A percentile compares a stretch with the other conserved stretches of the same genome.
phyloP scores from a whole-genome alignment of 2,797 vertebrate genomes.

The Serranus cabrilla region DNA sequence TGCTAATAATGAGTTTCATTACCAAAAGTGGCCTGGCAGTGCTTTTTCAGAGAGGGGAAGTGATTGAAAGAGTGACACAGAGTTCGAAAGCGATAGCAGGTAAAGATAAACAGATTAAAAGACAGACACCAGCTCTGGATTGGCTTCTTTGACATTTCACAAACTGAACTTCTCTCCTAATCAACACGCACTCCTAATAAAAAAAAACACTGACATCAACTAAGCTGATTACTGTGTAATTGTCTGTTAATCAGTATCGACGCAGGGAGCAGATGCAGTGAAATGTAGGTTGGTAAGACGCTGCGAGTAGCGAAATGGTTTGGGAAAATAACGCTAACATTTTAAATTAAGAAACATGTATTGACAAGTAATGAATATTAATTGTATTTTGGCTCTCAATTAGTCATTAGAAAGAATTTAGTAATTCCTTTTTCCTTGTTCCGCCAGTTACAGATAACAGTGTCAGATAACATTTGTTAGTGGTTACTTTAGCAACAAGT shows the following conservation, averaged over 20 bases:
- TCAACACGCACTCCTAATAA: constrained; percentile 21
- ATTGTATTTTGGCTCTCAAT: too few species aligned
- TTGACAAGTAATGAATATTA: too few species aligned
- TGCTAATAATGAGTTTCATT: constrained; percentile 38
- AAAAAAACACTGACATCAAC: constrained; percentile 6
- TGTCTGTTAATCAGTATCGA: constrained; percentile 37
- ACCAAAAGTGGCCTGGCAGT: constrained; percentile 10
- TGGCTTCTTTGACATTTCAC: constrained; percentile 29
- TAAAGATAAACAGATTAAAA: constrained; percentile 31
- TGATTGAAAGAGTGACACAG: neutral
- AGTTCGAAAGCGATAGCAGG: neutral
- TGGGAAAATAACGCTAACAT: constrained; percentile 9
- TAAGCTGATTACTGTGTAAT: constrained; percentile 42
- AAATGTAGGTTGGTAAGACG: constrained; percentile 17
- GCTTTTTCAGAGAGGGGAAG: constrained; percentile 13
- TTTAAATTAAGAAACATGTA: neutral
- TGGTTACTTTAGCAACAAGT: too few species aligned
- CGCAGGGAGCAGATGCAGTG: constrained; percentile 11
- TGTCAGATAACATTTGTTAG: neutral
- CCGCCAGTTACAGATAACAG: neutral
- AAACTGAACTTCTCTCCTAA: constrained; percentile 24
- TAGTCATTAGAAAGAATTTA: too few species aligned
- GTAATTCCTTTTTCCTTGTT: neutral
- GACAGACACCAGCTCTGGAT: neutral
- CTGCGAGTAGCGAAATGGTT: neutral